phyloP scores from a whole-genome alignment of 2,888 invertebrate species.

The Halocaridina rubra region DNA sequence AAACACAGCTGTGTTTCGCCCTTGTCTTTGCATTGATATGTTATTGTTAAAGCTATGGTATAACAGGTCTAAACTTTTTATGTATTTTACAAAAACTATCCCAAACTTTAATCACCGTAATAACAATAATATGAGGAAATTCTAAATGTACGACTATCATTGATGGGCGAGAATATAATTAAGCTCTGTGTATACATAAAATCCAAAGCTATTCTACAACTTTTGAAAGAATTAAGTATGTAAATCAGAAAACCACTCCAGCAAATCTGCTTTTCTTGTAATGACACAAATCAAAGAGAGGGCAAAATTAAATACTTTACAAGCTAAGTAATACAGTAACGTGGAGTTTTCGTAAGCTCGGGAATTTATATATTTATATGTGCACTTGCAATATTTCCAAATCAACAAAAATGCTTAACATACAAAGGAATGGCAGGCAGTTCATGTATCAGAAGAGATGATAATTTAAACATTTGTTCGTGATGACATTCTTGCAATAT shows the following conservation, averaged over 20 bases:
- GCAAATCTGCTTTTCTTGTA: no score
- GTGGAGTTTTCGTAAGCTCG: no score
- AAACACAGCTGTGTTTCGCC: conserved; percentile 37
- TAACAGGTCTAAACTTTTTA: conserved; percentile 25
- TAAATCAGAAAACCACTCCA: no score
- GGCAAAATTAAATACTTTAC: no score
- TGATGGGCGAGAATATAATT: conserved; percentile 25
- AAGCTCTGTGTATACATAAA: no score
- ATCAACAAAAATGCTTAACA: background rate
- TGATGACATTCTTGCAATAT: no score
- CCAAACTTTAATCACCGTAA: conserved; percentile 27
- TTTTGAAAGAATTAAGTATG: conserved; percentile 39
- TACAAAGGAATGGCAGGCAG: conserved; percentile 13
- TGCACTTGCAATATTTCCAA: conserved; percentile 21
- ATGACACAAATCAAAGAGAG: no score
- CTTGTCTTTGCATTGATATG: conserved; percentile 49
- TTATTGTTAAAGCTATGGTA: conserved; percentile 45
- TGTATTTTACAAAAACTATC: conserved; percentile 19
- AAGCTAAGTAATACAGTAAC: conserved; percentile 18
- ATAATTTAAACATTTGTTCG: conserved; percentile 20
- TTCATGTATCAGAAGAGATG: conserved; percentile 15
- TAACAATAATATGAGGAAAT: conserved; percentile 23
- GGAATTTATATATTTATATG: conserved; percentile 21
- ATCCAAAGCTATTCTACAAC: conserved; percentile 40
- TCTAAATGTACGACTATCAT: conserved; percentile 25